phyloP scores from a whole-genome alignment of 2,888 invertebrate genomes.

The Phlogophora meticulosa region DNA sequence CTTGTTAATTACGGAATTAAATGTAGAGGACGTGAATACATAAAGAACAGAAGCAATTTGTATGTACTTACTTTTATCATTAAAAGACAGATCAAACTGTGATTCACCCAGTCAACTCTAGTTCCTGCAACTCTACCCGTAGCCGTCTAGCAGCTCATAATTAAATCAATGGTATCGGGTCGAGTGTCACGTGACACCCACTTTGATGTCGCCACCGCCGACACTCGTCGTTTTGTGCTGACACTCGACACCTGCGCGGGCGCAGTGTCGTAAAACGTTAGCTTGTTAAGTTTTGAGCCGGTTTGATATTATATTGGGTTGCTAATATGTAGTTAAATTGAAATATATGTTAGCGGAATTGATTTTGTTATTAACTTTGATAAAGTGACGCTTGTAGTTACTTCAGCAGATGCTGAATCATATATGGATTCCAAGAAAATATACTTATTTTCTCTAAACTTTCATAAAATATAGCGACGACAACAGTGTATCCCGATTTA shows the following conservation, averaged over 20 bases:
- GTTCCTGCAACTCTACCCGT: background rate
- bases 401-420: no score
- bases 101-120: background rate
- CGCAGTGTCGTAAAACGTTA: slow-evolving; percentile 69
- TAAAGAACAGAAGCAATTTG: no score
- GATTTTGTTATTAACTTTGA: background rate
- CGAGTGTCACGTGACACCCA: slow-evolving; percentile 68
- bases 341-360: background rate
- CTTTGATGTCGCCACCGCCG: slow-evolving; percentile 70
- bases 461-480: no score
- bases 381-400: no score
- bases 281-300: slow-evolving; percentile 70
- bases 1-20: no score
- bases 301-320: slow-evolving; percentile 47
- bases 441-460: no score
- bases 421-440: no score
- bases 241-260: slow-evolving; percentile 53
- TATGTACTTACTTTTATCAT: no score
- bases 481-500: no score
- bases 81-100: no score
- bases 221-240: slow-evolving; percentile 54
- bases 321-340: slow-evolving; percentile 28
- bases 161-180: slow-evolving; percentile 60
- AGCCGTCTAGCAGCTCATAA: slow-evolving; percentile 35
- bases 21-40: no score